These are phyloP conservation scores for Lissonota sp. DNA, from an alignment of 2,888 invertebrate species.

Conservation along the genomic window DNA sequence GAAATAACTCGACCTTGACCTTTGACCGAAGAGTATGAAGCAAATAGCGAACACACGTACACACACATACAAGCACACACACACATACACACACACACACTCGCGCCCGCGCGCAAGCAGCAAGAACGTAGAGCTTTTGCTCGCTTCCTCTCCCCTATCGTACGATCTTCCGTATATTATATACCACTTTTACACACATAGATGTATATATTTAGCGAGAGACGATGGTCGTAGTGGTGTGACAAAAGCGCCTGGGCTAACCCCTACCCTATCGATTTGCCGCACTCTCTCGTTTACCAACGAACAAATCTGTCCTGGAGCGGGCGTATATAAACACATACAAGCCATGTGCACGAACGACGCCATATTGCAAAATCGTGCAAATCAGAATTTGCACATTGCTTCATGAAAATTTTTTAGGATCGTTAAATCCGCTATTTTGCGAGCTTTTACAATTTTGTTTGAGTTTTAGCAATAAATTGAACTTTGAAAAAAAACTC, in stretches of 20 bases:
- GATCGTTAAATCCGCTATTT: too few species aligned
- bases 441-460: too few species aligned
- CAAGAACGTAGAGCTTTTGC: not conserved
- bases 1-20: conserved; percentile 81
- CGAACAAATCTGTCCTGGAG: not conserved
- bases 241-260: conserved; percentile 57
- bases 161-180: too few species aligned
- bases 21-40: conserved; percentile 71
- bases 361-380: too few species aligned
- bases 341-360: too few species aligned
- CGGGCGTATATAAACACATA: not conserved
- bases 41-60: conserved; percentile 33
- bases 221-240: conserved; percentile 57
- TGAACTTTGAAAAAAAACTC: too few species aligned
- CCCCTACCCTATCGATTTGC: conserved; percentile 62
- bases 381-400: too few species aligned
- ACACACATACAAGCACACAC: conserved; percentile 2
- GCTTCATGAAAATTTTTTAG: too few species aligned
- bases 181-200: too few species aligned
- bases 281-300: conserved; percentile 22
- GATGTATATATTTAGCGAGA: conserved; percentile 54
- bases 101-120: not conserved
- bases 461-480: too few species aligned
- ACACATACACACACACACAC: not conserved
- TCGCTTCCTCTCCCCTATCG: not conserved